Percentiles rank a stretch among this genome's conserved stretches.
Conservation (phyloP, 2,113 vertebrate genomes). For the Candoia aspera region DNA sequence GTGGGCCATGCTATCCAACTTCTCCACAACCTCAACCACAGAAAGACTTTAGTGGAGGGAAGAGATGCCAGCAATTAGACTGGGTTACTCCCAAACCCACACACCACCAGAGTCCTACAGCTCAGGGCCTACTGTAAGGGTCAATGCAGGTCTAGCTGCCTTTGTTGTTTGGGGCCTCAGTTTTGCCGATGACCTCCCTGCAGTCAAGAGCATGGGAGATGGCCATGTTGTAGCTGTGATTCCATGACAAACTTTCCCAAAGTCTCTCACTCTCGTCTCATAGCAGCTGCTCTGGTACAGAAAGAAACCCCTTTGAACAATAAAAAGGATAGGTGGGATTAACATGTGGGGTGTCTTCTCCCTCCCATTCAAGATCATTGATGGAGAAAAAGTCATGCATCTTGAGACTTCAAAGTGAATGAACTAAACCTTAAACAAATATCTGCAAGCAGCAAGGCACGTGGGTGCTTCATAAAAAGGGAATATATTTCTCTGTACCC, state of each 20-base stretch:
- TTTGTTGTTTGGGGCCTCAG: not conserved
- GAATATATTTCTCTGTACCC: not conserved
- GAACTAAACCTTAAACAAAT: not conserved
- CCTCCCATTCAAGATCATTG: not conserved
- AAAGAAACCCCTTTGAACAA: not conserved
- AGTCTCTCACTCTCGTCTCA: not conserved
- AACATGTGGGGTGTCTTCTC: not conserved
- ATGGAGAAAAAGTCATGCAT: not conserved
- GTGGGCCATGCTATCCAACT: not conserved
- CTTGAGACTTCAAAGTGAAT: not conserved
- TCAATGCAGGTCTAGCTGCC: not conserved
- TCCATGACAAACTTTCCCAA: not conserved
- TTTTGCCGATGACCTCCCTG: not conserved
- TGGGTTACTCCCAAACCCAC: not conserved
- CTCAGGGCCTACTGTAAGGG: not conserved
- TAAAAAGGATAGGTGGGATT: not conserved
- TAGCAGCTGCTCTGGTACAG: not conserved
- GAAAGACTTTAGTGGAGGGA: not conserved
- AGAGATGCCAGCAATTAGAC: not conserved
- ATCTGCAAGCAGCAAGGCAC: not conserved
- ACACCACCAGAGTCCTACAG: not conserved
- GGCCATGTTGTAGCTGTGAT: not conserved
- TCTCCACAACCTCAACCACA: not conserved
- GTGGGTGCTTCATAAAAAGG: not conserved
- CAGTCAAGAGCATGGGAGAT: not conserved